Evolutionary conservation across 2,797 vertebrate species (phyloP).

Genomic region (Tragopan temminckii): DNA sequence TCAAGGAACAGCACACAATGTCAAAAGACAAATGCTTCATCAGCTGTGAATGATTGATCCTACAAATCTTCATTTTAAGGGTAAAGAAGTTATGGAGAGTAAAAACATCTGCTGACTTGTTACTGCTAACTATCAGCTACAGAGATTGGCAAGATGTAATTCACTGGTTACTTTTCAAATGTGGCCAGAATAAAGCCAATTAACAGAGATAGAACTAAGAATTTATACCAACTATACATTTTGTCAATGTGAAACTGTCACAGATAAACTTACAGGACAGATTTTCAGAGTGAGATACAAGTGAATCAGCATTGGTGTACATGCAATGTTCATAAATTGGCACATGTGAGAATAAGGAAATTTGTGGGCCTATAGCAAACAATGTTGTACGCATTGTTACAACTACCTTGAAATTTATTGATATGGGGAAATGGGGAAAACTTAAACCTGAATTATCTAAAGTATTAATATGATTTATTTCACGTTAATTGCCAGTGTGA

Average conservation of each 20-base stretch:
- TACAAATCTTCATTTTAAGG: background rate
- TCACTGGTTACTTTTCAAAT: background rate
- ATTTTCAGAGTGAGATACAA: background rate
- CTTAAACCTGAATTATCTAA: background rate
- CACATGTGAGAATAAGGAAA: rapidly evolving
- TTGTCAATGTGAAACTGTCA: background rate
- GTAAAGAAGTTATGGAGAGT: background rate
- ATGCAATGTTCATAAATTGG: rapidly evolving
- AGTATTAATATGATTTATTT: background rate
- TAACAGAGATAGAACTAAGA: background rate
- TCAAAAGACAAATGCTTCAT: slow-evolving; percentile 16
- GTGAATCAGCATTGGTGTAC: background rate
- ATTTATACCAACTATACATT: rapidly evolving
- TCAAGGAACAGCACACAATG: background rate
- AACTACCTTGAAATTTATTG: background rate
- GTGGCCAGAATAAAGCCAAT: background rate
- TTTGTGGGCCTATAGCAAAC: background rate
- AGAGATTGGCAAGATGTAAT: background rate
- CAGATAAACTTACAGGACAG: background rate
- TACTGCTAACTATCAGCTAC: background rate
- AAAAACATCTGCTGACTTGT: background rate
- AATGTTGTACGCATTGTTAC: background rate
- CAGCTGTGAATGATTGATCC: background rate
- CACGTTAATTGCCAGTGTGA: background rate
- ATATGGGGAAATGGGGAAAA: background rate